phyloP scores from a whole-genome alignment of 2,888 invertebrate genomes.

The Diogma glabrata region DNA sequence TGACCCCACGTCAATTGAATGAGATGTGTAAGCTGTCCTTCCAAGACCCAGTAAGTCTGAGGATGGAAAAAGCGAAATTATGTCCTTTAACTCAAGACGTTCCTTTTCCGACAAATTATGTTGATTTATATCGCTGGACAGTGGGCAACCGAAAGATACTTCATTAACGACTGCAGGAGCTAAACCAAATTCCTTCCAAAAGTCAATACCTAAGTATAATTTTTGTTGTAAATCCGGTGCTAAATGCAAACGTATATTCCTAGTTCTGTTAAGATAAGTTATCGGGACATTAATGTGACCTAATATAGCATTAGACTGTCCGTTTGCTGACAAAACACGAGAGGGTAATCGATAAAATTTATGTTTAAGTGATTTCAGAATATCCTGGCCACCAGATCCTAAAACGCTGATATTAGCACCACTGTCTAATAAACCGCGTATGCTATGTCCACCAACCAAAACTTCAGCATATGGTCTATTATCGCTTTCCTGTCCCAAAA shows the following conservation, averaged over 20 bases:
- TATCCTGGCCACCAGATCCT: neutral
- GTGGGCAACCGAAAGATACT: neutral
- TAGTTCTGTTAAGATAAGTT: neutral
- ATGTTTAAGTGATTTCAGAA: neutral
- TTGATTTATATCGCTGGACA: neutral
- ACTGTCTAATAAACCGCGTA: neutral
- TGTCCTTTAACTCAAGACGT: neutral
- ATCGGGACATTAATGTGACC: neutral
- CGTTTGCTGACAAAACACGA: neutral
- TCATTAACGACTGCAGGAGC: neutral
- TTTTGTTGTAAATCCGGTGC: neutral
- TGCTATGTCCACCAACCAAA: neutral
- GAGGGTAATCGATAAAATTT: neutral
- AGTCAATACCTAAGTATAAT: neutral
- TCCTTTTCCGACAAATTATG: neutral
- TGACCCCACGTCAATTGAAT: neutral
- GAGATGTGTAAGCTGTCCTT: neutral
- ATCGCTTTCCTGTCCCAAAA: neutral
- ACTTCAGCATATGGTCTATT: neutral
- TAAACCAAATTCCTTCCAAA: neutral
- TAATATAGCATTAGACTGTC: neutral
- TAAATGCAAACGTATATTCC: neutral
- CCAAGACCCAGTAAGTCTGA: neutral
- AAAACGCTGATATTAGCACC: neutral
- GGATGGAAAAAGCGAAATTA: no score